Conservation (phyloP, 2,888 invertebrate genomes). For the Arrhopalites spinosus region DNA sequence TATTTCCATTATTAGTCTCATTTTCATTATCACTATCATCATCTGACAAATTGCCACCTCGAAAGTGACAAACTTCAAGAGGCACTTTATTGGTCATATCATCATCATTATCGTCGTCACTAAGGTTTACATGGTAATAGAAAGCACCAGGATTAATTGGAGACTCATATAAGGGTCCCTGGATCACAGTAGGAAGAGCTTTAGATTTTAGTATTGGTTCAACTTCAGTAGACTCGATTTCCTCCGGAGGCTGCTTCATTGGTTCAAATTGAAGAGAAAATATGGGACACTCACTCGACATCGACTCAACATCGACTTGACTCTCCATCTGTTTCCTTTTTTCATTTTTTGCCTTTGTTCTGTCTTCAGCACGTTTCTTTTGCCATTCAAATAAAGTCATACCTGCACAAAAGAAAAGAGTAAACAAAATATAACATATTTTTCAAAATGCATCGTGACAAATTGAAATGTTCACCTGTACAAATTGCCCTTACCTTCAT, state of each 20-base stretch:
- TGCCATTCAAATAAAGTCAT: constrained; percentile 5
- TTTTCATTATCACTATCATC: constrained; percentile 21
- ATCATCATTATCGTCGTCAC: constrained; percentile 4
- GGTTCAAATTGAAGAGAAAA: constrained; percentile 14
- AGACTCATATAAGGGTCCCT: not conserved
- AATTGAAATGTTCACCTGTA: too few relatives aligned
- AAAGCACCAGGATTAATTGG: not conserved
- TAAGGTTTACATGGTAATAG: constrained; percentile 3
- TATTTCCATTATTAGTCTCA: constrained; percentile 1
- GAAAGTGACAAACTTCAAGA: constrained; percentile 19
- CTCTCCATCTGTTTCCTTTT: not conserved
- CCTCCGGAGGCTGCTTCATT: constrained; percentile 5
- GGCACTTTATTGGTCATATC: too few relatives aligned
- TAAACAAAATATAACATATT: not conserved
- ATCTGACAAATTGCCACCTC: constrained; percentile 34
- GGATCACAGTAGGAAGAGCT: not conserved
- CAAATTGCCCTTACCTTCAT: constrained; percentile 1
- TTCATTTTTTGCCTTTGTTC: constrained; percentile 6
- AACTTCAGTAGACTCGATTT: not conserved
- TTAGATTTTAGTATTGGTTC: not conserved
- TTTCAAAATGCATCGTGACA: too few relatives aligned
- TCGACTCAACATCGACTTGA: not conserved
- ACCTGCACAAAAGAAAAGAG: not conserved
- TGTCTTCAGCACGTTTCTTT: constrained; percentile 4
- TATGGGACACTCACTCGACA: not conserved